Evolutionary conservation across 2,888 invertebrate species (phyloP).

Genomic region (Dynastes maya): DNA sequence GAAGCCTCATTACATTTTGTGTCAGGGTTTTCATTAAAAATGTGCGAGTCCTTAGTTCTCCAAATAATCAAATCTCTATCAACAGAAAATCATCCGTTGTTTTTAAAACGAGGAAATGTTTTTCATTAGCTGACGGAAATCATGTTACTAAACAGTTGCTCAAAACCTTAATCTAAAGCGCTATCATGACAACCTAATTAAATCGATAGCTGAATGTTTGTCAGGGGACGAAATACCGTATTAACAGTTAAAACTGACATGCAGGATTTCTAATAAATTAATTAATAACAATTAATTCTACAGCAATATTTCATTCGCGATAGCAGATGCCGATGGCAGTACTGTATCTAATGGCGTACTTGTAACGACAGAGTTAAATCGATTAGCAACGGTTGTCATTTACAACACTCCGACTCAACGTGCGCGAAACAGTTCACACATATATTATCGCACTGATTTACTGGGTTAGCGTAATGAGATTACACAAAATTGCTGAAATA

Average conservation of each 20-base stretch:
- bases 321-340: conserved; percentile 65
- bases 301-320: conserved; percentile 61
- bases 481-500: conserved; percentile 54
- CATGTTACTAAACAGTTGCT: background rate
- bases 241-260: conserved; percentile 44
- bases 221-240: conserved; percentile 16
- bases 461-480: conserved; percentile 54
- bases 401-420: conserved; percentile 58
- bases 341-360: conserved; percentile 64
- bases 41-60: no score
- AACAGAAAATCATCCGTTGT: no score
- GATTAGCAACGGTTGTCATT: conserved; percentile 65
- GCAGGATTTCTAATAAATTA: conserved; percentile 58
- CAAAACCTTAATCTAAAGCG: background rate
- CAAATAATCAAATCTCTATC: no score
- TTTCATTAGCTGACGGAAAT: background rate
- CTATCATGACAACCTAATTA: conserved; percentile 12
- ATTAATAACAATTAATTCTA: conserved; percentile 65
- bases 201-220: conserved; percentile 20
- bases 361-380: conserved; percentile 63
- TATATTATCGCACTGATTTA: conserved; percentile 55
- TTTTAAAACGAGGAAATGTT: background rate
- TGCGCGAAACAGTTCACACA: conserved; percentile 56
- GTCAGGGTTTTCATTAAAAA: no score
- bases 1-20: no score